phyloP scores from a whole-genome alignment of 1,140 invertebrate species.

The Zaprionus kolodkinae region DNA sequence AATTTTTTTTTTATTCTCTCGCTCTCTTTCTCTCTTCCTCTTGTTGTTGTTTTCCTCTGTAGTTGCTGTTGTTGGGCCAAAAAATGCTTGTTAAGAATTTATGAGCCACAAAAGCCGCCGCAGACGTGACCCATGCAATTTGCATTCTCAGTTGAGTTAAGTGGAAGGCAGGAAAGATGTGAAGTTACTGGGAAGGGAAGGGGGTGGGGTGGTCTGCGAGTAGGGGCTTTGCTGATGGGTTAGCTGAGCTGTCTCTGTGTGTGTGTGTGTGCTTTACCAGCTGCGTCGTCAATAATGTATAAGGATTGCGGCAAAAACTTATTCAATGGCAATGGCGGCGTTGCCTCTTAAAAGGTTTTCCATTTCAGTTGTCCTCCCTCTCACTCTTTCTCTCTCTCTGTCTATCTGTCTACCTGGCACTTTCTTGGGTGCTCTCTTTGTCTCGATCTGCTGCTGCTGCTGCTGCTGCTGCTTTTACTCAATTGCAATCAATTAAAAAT shows the following conservation, averaged over 20 bases:
- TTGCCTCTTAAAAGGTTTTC: constrained; percentile 60
- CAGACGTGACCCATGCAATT: constrained; percentile 72
- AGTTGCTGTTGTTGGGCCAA: constrained; percentile 33
- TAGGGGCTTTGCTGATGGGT: neutral
- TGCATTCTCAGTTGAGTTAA: constrained; percentile 56
- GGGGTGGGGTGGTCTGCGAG: neutral
- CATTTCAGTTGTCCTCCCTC: constrained; percentile 2
- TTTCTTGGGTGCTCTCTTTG: constrained; percentile 23
- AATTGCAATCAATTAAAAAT: constrained; percentile 83
- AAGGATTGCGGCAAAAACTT: constrained; percentile 62
- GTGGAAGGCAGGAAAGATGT: neutral
- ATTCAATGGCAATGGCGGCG: constrained; percentile 38
- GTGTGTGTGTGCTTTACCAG: constrained; percentile 9
- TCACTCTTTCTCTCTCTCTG: neutral
- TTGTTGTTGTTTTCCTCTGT: neutral
- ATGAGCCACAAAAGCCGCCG: constrained; percentile 69
- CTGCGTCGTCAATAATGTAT: constrained; percentile 71
- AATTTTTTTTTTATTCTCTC: constrained; percentile 11
- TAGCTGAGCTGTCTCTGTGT: neutral
- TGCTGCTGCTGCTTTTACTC: constrained; percentile 51
- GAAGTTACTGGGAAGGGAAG: neutral
- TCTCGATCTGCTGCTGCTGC: constrained; percentile 38
- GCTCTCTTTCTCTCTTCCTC: constrained; percentile 10
- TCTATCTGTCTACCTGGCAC: neutral
- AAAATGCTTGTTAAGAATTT: constrained; percentile 74